Evolutionary conservation across 2,113 vertebrate species (phyloP).

Genomic region (Probosciger aterrimus): DNA sequence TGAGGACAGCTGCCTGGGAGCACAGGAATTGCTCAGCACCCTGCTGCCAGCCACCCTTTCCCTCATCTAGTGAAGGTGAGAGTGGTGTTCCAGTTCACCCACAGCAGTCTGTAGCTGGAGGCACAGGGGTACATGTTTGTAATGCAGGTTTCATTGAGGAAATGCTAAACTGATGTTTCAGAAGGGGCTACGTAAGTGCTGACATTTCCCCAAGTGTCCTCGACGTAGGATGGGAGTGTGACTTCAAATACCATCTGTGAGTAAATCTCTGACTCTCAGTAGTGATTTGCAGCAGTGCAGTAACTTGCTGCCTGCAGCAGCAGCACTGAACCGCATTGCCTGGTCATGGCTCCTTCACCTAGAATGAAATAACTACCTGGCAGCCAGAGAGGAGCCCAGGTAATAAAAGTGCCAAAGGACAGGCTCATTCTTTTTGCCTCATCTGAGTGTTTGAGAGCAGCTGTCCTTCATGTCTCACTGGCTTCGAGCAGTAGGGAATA

Average conservation of each 20-base stretch:
- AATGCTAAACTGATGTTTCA: neutral
- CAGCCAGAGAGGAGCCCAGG: neutral
- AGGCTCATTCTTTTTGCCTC: neutral
- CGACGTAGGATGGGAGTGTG: neutral
- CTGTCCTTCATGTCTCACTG: neutral
- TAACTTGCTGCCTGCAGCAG: neutral
- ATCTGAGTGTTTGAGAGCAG: neutral
- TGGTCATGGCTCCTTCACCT: neutral
- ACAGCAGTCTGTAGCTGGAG: neutral
- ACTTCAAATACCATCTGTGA: neutral
- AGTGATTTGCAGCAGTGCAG: neutral
- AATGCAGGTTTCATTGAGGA: fast-evolving
- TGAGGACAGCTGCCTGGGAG: neutral
- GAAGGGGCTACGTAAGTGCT: neutral
- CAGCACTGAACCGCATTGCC: neutral
- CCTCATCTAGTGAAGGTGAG: neutral
- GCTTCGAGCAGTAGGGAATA: neutral
- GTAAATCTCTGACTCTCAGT: neutral
- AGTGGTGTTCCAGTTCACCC: fast-evolving
- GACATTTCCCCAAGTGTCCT: neutral
- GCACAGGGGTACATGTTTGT: neutral
- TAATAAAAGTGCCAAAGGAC: neutral
- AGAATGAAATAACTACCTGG: neutral
- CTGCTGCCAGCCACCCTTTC: neutral
- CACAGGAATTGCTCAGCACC: neutral